These are phyloP conservation scores for Hybos culiciformis DNA, from an alignment of 2,888 invertebrate genomes.

Conservation along the genomic window DNA sequence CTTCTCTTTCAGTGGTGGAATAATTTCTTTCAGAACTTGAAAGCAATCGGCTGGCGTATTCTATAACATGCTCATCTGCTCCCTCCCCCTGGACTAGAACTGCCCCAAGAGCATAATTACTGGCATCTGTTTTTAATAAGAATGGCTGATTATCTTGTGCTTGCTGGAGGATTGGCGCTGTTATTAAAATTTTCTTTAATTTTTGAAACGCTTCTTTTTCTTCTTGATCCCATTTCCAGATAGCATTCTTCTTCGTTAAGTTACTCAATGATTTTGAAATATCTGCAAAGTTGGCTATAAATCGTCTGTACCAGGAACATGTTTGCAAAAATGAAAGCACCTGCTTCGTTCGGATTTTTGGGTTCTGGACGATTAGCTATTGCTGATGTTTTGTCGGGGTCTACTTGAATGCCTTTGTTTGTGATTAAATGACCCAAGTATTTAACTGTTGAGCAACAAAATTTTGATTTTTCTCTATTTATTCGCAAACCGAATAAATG, in stretches of 20 bases:
- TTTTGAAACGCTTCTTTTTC: conserved; percentile 14
- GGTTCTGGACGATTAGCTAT: conserved; percentile 9
- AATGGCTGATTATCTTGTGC: conserved; percentile 19
- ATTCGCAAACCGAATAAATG: conserved; percentile 13
- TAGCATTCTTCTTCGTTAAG: conserved; percentile 16
- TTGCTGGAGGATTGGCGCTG: conserved; percentile 16
- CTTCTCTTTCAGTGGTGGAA: conserved; percentile 31
- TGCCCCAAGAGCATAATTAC: conserved; percentile 19
- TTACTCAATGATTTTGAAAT: conserved; percentile 18
- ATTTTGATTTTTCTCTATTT: no score
- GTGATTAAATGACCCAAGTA: conserved; percentile 5
- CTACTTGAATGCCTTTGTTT: conserved; percentile 1
- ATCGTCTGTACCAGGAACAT: conserved; percentile 20
- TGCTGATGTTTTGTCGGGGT: conserved; percentile 2
- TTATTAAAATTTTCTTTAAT: conserved; percentile 12
- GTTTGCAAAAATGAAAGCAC: no score
- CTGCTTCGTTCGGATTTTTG: no score
- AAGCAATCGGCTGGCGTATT: conserved; percentile 20
- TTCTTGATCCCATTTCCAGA: conserved; percentile 18
- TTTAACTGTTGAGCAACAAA: conserved; percentile 4
- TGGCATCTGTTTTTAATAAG: conserved; percentile 20
- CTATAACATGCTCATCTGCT: conserved; percentile 17
- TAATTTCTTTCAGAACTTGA: conserved; percentile 27
- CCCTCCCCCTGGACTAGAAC: conserved; percentile 16
- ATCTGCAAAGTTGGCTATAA: conserved; percentile 22